These are phyloP conservation scores for Cyanoramphus novaezelandiae DNA, from an alignment of 2,113 vertebrate species.

Conservation along the genomic window DNA sequence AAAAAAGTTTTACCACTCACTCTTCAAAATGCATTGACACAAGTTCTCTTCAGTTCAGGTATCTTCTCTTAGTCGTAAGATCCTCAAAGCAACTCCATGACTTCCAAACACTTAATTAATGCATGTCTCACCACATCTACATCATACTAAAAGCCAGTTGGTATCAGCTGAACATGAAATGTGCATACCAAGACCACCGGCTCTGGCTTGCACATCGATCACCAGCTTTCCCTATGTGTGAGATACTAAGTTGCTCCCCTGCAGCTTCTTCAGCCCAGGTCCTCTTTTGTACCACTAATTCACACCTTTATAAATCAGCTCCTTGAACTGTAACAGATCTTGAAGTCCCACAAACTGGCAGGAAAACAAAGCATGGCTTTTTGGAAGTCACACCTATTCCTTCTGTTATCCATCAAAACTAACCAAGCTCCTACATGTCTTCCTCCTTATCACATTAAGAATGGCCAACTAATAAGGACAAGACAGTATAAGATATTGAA, in stretches of 20 bases:
- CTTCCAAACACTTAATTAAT: neutral
- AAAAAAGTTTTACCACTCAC: neutral
- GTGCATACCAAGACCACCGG: neutral
- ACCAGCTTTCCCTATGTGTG: neutral
- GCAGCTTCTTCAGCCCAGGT: neutral
- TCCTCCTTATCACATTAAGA: constrained; percentile 12
- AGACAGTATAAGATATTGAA: neutral
- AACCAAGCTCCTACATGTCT: neutral
- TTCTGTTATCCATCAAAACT: neutral
- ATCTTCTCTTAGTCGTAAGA: neutral
- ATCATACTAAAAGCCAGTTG: neutral
- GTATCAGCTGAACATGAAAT: neutral
- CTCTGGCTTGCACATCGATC: neutral
- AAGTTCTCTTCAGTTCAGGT: neutral
- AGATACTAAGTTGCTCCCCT: neutral
- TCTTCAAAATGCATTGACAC: neutral
- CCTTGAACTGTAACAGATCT: neutral
- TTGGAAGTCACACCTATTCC: constrained; percentile 10
- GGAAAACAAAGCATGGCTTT: neutral
- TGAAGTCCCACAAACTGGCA: neutral
- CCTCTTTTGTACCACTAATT: neutral
- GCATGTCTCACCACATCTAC: neutral
- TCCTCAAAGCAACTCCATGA: neutral
- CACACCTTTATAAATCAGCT: neutral
- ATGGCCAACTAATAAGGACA: constrained; percentile 30